Evolutionary conservation across 1,140 invertebrate species (phyloP), one percentile per base, ranked within the genome.

Genomic region (Muscidifurax raptorellus): DNA sequence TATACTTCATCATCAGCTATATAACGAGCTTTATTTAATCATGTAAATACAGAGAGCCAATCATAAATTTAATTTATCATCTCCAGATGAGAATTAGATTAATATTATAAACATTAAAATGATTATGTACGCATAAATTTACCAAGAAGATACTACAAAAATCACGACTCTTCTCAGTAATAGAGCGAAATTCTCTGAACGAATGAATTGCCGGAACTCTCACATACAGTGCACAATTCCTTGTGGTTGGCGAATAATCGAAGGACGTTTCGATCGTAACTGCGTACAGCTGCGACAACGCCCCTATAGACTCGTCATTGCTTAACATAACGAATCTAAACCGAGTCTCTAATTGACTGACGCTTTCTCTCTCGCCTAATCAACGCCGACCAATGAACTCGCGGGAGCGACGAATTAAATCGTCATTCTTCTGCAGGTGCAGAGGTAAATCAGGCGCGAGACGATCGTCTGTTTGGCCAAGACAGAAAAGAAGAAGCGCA

Each of bases 271-370:
- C 22, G 5, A 59, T 4, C 6, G 12, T 13, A 59, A 59, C 52
- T n/a, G 22, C 52, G 7, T n/a, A 69, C n/a, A 15, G 27, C n/a
- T 36, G n/a, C 7, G 18, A 81, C 6, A 44, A 15, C 9, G 32
- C 15, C 66, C 74, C 72, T 66, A n/a, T n/a, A 66, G 67, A 77
- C 40, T 40, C 32, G 74, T 1, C 25, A 69, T 83, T 83, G 64
- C 69, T 77, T 47, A 83, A 77, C 64, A 83, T 78, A 77, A 78
- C 32, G 74, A 83, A 83, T 47, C 66, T 64, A 59, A 83, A 69
- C 36, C 74, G 69, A n/a, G 44, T 25, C 32, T 32, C 40, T 83
- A 83, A 83, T 83, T 78, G 40, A 78, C 52, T 27, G 18, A 32
- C 27, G 52, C 28, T 76, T 52, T 75, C 18, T 75, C 72, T n/a